Evolutionary conservation across 1,140 invertebrate genomes (phyloP).

Genomic region (Pinna nobilis): DNA sequence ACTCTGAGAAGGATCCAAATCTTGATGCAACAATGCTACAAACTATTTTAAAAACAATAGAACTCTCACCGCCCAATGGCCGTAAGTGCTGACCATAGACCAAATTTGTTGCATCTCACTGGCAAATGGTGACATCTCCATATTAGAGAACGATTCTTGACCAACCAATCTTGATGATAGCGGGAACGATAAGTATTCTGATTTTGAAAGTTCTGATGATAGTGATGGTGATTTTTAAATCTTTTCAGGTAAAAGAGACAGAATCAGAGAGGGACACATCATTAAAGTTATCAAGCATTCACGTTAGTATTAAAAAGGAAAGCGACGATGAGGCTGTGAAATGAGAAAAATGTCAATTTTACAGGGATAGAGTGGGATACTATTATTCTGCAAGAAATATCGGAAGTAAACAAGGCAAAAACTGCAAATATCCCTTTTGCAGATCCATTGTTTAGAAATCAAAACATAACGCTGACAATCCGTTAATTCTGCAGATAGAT

Average conservation of each 20-base stretch:
- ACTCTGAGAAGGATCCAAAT: no score
- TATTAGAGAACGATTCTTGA: not conserved
- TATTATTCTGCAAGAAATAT: not conserved
- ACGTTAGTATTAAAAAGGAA: slow-evolving; percentile 10
- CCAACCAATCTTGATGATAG: not conserved
- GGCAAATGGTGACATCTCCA: not conserved
- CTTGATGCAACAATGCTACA: no score
- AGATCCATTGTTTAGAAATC: no score
- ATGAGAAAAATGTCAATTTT: not conserved
- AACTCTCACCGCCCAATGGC: no score
- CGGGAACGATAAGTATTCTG: not conserved
- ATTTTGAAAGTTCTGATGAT: no score
- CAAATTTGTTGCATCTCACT: no score
- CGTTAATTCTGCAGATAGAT: no score
- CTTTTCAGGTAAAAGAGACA: not conserved
- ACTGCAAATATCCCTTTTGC: no score
- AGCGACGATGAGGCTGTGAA: slow-evolving; percentile 1
- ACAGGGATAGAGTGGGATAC: not conserved
- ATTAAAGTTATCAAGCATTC: slow-evolving; percentile 20
- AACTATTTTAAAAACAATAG: no score
- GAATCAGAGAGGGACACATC: not conserved
- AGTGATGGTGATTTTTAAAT: not conserved
- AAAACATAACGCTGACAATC: no score
- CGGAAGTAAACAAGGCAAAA: no score
- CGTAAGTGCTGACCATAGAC: no score